phyloP scores from a whole-genome alignment of 2,113 vertebrate genomes.

The Zapus hudsonius region DNA sequence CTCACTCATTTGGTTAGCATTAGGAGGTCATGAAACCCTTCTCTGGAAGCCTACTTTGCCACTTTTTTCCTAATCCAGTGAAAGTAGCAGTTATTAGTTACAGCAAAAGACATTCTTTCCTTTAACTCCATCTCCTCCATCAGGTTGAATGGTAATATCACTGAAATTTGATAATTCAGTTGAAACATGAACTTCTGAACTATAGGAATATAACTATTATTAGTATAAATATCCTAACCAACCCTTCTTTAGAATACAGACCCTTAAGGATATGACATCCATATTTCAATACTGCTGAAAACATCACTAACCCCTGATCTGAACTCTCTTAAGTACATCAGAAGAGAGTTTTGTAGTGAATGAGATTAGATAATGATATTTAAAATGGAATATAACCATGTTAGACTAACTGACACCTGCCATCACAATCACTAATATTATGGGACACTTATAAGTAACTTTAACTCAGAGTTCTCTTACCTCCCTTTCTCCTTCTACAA shows the following conservation, averaged over 20 bases:
- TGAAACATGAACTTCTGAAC: slow-evolving; percentile 12
- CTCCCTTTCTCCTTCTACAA: background rate
- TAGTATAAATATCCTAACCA: background rate
- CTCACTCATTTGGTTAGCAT: background rate
- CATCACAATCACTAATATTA: slow-evolving; percentile 27
- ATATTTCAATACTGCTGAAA: slow-evolving; percentile 20
- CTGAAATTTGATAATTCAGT: slow-evolving; percentile 2
- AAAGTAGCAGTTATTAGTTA: slow-evolving; percentile 9
- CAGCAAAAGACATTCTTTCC: background rate
- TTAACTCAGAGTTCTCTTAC: background rate
- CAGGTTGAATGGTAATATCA: slow-evolving; percentile 4
- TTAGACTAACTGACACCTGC: background rate
- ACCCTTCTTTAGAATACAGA: background rate
- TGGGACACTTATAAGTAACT: background rate
- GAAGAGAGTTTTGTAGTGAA: background rate
- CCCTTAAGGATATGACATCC: slow-evolving; percentile 22
- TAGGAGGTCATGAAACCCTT: background rate
- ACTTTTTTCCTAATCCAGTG: slow-evolving; percentile 25
- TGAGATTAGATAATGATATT: slow-evolving; percentile 36
- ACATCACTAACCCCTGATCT: background rate
- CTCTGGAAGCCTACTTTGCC: background rate
- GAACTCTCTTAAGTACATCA: background rate
- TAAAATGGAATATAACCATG: slow-evolving; percentile 41
- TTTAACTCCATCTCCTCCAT: background rate
- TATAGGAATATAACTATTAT: slow-evolving; percentile 10